These are phyloP conservation scores for Eupsittula cactorum DNA, from an alignment of 2,113 vertebrate genomes.

Conservation along the genomic window DNA sequence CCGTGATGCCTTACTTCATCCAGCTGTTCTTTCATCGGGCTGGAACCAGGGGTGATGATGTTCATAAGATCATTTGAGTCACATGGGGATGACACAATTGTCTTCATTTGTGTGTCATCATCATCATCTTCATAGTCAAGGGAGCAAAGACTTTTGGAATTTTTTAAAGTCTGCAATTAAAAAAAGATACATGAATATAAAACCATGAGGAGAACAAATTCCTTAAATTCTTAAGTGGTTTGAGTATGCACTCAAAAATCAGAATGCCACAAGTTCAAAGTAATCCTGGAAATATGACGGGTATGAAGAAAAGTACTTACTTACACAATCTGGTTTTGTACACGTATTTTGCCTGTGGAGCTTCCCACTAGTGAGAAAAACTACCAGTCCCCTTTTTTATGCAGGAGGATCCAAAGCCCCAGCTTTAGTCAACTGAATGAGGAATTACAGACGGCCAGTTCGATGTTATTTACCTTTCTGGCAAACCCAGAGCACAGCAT, in stretches of 20 bases:
- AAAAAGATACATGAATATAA: background rate
- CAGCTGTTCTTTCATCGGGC: constrained; percentile 64
- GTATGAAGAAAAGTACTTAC: background rate
- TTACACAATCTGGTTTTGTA: background rate
- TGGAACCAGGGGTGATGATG: constrained; percentile 64
- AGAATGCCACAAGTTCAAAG: background rate
- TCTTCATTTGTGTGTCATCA: constrained; percentile 73
- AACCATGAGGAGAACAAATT: background rate
- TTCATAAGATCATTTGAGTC: constrained; percentile 72
- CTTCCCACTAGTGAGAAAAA: background rate
- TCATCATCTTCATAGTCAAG: constrained; percentile 78
- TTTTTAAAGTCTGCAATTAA: constrained; percentile 78
- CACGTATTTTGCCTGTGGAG: background rate
- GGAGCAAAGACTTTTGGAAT: constrained; percentile 82
- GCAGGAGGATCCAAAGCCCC: background rate
- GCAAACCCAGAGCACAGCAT: background rate
- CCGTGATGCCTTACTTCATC: constrained; percentile 43
- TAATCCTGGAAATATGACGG: background rate
- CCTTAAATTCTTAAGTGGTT: background rate
- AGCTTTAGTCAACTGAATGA: background rate
- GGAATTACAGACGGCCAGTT: background rate
- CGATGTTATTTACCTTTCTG: background rate
- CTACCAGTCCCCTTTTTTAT: background rate
- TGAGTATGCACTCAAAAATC: background rate
- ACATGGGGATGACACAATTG: constrained; percentile 74